Percentiles rank a stretch among this genome's conserved stretches.
phyloP scores from a whole-genome alignment of 2,113 vertebrate species.

The Tauraco erythrolophus region DNA sequence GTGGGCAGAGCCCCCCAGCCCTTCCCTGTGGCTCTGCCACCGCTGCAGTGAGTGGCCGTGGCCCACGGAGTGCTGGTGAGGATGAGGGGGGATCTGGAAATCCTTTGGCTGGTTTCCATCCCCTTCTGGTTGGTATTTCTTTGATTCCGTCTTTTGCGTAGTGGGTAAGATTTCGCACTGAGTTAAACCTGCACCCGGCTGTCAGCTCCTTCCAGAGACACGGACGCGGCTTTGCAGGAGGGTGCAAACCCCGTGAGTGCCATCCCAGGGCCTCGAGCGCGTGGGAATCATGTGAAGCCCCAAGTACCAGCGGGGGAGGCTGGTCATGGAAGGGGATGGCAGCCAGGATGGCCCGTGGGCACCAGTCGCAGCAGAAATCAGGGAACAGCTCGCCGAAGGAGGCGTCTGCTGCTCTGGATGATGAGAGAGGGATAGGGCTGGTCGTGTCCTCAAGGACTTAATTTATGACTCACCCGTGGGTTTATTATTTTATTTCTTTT shows the following conservation, averaged over 20 bases:
- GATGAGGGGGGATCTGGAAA: not conserved
- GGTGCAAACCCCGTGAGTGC: not conserved
- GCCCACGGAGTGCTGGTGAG: fast-evolving
- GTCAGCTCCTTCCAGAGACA: not conserved
- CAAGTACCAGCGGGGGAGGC: not conserved
- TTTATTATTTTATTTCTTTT: not conserved
- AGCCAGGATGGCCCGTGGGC: not conserved
- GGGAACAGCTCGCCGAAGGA: not conserved
- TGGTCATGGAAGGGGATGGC: not conserved
- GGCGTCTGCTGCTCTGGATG: not conserved
- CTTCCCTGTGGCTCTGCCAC: not conserved
- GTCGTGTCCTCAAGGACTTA: not conserved
- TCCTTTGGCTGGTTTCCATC: not conserved
- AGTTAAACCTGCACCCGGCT: not conserved
- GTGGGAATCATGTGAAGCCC: not conserved
- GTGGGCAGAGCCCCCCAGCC: not conserved
- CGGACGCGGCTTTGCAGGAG: not conserved
- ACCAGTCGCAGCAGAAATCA: not conserved
- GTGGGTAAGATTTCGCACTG: not conserved
- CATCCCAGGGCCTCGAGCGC: not conserved
- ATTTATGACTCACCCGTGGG: not conserved
- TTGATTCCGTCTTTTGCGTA: not conserved
- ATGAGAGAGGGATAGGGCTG: not conserved
- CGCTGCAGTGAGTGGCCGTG: fast-evolving
- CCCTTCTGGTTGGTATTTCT: not conserved